Base-by-base conservation (phyloP, 1,140 invertebrate genomes). In the Pseudobourletiella spinata region DNA sequence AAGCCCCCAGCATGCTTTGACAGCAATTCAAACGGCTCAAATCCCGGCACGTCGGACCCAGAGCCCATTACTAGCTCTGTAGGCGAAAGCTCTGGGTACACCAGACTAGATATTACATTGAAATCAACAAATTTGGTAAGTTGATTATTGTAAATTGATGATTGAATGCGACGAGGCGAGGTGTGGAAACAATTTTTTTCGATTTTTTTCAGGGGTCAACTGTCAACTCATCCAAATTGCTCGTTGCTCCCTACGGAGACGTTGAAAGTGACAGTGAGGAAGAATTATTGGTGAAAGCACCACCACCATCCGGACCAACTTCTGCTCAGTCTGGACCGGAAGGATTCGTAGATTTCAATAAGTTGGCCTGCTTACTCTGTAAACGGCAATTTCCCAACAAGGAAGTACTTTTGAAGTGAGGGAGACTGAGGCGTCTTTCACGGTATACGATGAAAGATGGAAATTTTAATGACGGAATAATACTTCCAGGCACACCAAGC, bases 361-460 rank as follows among this genome's bases (percentile, higher is more conserved):
- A 95, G 75, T 73, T 97, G 16, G 91, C 93, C 0, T 99, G 96
- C 76, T 77, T 98, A 3, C 77, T 99, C 0, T 99, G 96, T 74
- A 98, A 98, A 76, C 79, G 96, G 58, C 89, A 92, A 72, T 96
- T 99, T 72, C 86, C 88, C 25, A 93, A 86, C 42, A 57, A 57
- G 26, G 61, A 63, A 18, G 44, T 63, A 1, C 79, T 99, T 4
- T 78, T 84, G 2, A 95, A 73, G 74, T 75, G 62, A 69, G 70
- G 61, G 2, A 22, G n/a, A n/a, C n/a, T n/a, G n/a, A n/a, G n/a
- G n/a, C n/a, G n/a, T n/a, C n/a, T n/a, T n/a, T n/a, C n/a, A n/a
- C n/a, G n/a, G n/a, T n/a, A n/a, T n/a, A n/a, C n/a, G n/a, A n/a
- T n/a, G n/a, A n/a, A n/a, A n/a, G n/a, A n/a, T n/a, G n/a, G n/a